phyloP scores from a whole-genome alignment of 1,140 invertebrate genomes.

The Pissodes strobi region DNA sequence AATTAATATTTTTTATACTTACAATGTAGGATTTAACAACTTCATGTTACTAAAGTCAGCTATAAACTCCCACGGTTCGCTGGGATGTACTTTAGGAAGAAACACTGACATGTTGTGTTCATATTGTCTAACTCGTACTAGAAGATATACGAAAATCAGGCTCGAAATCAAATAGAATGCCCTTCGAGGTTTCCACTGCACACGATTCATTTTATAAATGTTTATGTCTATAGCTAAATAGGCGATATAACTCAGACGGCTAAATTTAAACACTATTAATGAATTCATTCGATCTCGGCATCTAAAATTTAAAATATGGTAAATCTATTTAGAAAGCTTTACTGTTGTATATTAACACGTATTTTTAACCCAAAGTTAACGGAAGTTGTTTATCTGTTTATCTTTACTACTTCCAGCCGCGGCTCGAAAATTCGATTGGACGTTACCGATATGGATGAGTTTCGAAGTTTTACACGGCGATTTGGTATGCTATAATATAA shows the following conservation, averaged over 20 bases:
- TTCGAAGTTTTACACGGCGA: too few relatives aligned
- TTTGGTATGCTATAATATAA: too few relatives aligned
- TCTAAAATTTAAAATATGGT: not conserved
- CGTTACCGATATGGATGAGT: too few relatives aligned
- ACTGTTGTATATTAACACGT: not conserved
- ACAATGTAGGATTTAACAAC: conserved; percentile 74
- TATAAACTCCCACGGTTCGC: conserved; percentile 71
- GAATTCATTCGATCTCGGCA: not conserved
- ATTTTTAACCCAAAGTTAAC: conserved; percentile 22
- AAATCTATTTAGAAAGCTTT: not conserved
- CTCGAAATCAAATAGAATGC: conserved; percentile 24
- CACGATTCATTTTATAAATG: conserved; percentile 36
- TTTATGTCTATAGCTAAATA: not conserved
- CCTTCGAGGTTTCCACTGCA: conserved; percentile 41
- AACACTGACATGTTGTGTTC: conserved; percentile 38
- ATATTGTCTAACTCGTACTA: conserved; percentile 42
- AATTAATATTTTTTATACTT: conserved; percentile 50
- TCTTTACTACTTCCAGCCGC: too few relatives aligned
- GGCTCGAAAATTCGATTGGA: too few relatives aligned
- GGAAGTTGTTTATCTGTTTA: conserved; percentile 30
- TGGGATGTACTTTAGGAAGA: conserved; percentile 59
- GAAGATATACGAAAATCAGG: conserved; percentile 39
- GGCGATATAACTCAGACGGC: too few relatives aligned
- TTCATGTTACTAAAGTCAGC: conserved; percentile 76
- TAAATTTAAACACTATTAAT: not conserved